These are phyloP conservation scores for Lagopus leucura DNA, from an alignment of 2,113 vertebrate species.

Conservation along the genomic window DNA sequence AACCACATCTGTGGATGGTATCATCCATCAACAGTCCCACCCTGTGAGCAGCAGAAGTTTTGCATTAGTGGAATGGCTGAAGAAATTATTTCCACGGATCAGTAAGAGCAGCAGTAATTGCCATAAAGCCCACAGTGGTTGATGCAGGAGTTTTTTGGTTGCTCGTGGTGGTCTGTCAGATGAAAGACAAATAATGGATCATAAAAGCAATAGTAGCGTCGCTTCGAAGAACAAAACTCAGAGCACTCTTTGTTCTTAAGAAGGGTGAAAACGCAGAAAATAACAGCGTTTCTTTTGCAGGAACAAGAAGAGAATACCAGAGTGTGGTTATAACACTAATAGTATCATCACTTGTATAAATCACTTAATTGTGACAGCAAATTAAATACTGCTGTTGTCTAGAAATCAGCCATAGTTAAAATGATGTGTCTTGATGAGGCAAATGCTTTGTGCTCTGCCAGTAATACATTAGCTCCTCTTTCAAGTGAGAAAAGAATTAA, in stretches of 20 bases:
- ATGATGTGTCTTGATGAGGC: conserved; percentile 53
- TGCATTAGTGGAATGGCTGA: not conserved
- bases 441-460: conserved; percentile 32
- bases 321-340: conserved; percentile 15
- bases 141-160: not conserved
- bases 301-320: not conserved
- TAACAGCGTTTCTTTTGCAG: not conserved
- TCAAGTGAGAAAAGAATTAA: conserved; percentile 71
- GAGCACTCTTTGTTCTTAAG: not conserved
- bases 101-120: conserved; percentile 38
- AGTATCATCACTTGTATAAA: conserved; percentile 45
- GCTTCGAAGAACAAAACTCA: not conserved
- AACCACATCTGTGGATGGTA: conserved; percentile 20
- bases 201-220: not conserved
- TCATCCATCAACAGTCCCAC: conserved; percentile 58
- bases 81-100: conserved; percentile 43
- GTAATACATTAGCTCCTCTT: conserved; percentile 67
- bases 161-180: not conserved
- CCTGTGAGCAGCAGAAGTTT: conserved; percentile 35
- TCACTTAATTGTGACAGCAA: conserved; percentile 60
- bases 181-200: not conserved
- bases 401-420: conserved; percentile 44
- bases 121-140: not conserved
- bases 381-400: conserved; percentile 51
- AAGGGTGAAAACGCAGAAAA: not conserved